Conservation (phyloP, 2,888 invertebrate genomes). For the Lycaena phlaeas region DNA sequence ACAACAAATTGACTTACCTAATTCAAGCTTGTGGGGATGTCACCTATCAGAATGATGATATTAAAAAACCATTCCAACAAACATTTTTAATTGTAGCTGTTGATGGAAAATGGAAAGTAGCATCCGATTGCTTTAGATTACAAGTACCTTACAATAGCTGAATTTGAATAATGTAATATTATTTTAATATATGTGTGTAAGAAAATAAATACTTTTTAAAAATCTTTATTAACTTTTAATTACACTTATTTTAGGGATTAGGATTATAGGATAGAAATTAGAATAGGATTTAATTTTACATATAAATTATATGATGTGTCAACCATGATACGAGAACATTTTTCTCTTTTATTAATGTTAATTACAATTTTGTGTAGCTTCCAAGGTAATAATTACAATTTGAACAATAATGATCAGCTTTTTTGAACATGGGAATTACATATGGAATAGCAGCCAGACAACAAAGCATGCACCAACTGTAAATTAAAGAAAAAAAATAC, state of each 20-base stretch:
- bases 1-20: slow-evolving; percentile 84
- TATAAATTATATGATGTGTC: no score
- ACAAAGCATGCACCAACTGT: slow-evolving; percentile 59
- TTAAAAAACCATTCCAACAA: slow-evolving; percentile 83
- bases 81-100: slow-evolving; percentile 90
- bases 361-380: slow-evolving; percentile 35
- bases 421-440: slow-evolving; percentile 41
- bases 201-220: no score
- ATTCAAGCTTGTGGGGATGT: slow-evolving; percentile 89
- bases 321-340: no score
- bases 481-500: slow-evolving; percentile 22
- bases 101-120: slow-evolving; percentile 94
- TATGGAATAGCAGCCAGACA: slow-evolving; percentile 57
- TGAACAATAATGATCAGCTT: slow-evolving; percentile 52
- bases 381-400: slow-evolving; percentile 50
- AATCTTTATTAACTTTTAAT: no score
- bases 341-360: slow-evolving; percentile 10
- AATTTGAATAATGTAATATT: no score
- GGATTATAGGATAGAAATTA: no score
- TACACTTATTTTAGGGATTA: no score
- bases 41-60: slow-evolving; percentile 74
- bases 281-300: no score
- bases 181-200: no score
- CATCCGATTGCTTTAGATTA: slow-evolving; percentile 88
- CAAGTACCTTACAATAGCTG: slow-evolving; percentile 72